Evolutionary conservation across 2,888 invertebrate genomes (phyloP).

Genomic region (Gortyna flavago): DNA sequence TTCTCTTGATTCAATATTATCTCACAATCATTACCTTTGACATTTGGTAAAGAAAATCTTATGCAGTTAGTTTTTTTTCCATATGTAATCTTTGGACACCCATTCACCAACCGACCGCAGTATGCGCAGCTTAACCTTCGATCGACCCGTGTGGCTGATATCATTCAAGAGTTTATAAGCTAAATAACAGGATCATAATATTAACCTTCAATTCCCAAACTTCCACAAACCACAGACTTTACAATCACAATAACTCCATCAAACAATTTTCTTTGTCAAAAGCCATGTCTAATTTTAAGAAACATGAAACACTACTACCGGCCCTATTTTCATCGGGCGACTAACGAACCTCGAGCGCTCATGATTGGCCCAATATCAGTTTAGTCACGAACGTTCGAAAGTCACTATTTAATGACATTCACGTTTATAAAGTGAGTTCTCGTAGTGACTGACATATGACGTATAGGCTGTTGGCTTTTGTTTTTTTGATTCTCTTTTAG

Average conservation of each 20-base stretch:
- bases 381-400: conserved; percentile 76
- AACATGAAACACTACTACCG: conserved; percentile 69
- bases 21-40: too few species aligned
- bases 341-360: conserved; percentile 74
- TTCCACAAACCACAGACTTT: conserved; percentile 22
- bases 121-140: background rate
- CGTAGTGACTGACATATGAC: conserved; percentile 62
- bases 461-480: conserved; percentile 44
- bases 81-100: too few species aligned
- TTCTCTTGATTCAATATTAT: too few species aligned
- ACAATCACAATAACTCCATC: conserved; percentile 34
- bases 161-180: background rate
- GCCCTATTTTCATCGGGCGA: conserved; percentile 63
- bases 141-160: background rate
- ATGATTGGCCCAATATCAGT: conserved; percentile 80
- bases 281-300: conserved; percentile 61
- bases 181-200: background rate
- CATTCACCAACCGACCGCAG: background rate
- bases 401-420: conserved; percentile 78
- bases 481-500: conserved; percentile 4
- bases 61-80: too few species aligned
- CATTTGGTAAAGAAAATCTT: too few species aligned
- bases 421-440: conserved; percentile 66
- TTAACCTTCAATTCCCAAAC: background rate
- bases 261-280: conserved; percentile 59